These are phyloP conservation scores for Nephrocerus scutellatus DNA, from an alignment of 2,888 invertebrate genomes.

Conservation along the genomic window DNA sequence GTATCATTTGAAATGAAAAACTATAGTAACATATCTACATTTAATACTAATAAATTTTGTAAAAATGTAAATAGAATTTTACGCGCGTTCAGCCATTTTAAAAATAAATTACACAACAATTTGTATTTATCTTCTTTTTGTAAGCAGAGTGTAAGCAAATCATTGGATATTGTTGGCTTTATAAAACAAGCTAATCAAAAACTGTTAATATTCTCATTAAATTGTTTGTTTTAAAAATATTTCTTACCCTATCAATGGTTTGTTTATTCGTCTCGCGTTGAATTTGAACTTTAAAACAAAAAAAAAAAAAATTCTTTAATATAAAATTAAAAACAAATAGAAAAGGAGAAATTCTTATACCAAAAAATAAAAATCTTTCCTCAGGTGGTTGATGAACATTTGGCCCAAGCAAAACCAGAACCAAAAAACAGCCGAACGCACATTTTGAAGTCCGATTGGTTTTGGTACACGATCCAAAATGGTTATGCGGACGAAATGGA, in stretches of 20 bases:
- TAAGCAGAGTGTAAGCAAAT: too few species aligned
- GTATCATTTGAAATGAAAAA: too few species aligned
- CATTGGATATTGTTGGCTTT: too few species aligned
- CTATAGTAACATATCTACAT: too few species aligned
- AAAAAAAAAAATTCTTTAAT: conserved; percentile 11
- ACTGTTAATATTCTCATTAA: neutral
- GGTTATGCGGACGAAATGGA: conserved; percentile 88
- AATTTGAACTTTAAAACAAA: conserved; percentile 1
- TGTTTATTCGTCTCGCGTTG: too few species aligned
- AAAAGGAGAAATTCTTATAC: too few species aligned
- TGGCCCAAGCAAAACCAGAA: conserved; percentile 63
- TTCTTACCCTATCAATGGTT: too few species aligned
- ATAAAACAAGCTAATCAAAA: conserved; percentile 1
- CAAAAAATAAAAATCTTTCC: conserved; percentile 8
- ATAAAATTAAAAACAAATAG: neutral
- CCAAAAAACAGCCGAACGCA: conserved; percentile 62
- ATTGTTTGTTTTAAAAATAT: neutral
- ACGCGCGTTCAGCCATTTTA: conserved; percentile 24
- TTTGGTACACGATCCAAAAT: conserved; percentile 97
- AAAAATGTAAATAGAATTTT: too few species aligned
- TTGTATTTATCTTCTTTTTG: too few species aligned
- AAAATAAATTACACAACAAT: conserved; percentile 5
- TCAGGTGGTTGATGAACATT: conserved; percentile 80
- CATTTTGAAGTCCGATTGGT: conserved; percentile 91
- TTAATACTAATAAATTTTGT: too few species aligned